A percentile compares a stretch with the other conserved stretches of the same genome.
These are phyloP conservation scores for Caiman crocodilus DNA, from an alignment of 2,797 vertebrate species.

Conservation along the genomic window DNA sequence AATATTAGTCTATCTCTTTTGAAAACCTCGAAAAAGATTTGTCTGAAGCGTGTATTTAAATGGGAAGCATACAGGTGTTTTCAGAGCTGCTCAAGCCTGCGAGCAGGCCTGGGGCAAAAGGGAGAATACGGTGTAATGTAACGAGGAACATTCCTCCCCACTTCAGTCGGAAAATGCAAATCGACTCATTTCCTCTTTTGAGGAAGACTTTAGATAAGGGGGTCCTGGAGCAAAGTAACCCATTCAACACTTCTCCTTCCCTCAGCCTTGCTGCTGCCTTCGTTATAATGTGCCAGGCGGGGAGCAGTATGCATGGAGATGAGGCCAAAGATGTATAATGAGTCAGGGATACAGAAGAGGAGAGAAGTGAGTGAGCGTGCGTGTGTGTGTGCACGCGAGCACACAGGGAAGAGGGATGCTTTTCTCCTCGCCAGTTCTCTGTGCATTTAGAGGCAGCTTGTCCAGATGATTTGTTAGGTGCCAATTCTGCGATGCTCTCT, in stretches of 20 bases:
- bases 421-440: not conserved
- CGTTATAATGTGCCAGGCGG: not conserved
- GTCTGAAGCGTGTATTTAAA: slow-evolving; percentile 80
- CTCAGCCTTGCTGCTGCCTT: slow-evolving; percentile 36
- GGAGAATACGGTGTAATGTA: slow-evolving; percentile 65
- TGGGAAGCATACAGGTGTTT: slow-evolving; percentile 82
- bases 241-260: slow-evolving; percentile 56
- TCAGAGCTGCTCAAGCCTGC: slow-evolving; percentile 77
- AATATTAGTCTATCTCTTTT: slow-evolving; percentile 76
- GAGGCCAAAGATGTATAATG: slow-evolving; percentile 46
- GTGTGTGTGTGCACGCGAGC: rapidly evolving
- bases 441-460: not conserved
- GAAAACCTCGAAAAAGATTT: slow-evolving; percentile 78
- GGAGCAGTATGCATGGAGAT: not conserved
- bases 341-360: not conserved
- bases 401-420: not conserved
- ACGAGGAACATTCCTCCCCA: slow-evolving; percentile 71
- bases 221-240: slow-evolving; percentile 76
- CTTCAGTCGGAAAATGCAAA: slow-evolving; percentile 84
- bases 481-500: not conserved
- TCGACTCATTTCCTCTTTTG: slow-evolving; percentile 79
- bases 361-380: rapidly evolving
- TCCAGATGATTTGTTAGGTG: not conserved
- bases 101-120: slow-evolving; percentile 84
- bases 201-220: slow-evolving; percentile 80